Percentiles rank a stretch among this genome's conserved stretches.
Conservation (phyloP, 2,797 vertebrate species). For the Tiaroga cobitis region DNA sequence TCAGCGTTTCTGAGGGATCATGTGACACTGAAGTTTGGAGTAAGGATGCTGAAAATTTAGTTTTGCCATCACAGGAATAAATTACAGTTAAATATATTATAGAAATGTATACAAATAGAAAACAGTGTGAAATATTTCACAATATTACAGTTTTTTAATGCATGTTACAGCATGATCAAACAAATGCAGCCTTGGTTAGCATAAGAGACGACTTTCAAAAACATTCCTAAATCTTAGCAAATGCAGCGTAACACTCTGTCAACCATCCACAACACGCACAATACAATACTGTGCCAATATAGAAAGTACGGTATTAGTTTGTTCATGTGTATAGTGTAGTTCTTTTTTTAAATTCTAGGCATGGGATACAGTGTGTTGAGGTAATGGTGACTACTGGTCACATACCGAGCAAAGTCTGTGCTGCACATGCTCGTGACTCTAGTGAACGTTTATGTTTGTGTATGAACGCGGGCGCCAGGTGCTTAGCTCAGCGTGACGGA, state of each 20-base stretch:
- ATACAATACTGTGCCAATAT: background rate
- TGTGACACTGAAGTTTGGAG: background rate
- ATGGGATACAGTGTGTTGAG: background rate
- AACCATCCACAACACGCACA: background rate
- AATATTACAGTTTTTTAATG: background rate
- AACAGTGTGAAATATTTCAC: background rate
- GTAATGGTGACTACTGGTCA: conserved; percentile 31
- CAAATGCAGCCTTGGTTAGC: background rate
- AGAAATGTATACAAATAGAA: background rate
- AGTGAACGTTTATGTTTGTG: conserved; percentile 27
- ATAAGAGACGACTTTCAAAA: background rate
- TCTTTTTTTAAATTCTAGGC: background rate
- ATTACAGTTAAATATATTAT: background rate
- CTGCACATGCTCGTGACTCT: conserved; percentile 26
- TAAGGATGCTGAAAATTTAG: background rate
- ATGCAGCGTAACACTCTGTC: background rate
- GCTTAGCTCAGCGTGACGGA: conserved; percentile 25
- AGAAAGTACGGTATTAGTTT: background rate
- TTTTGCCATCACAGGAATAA: background rate
- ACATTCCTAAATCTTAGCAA: background rate
- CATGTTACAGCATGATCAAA: background rate
- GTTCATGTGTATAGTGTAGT: background rate
- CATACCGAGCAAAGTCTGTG: conserved; percentile 5
- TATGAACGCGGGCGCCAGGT: conserved; percentile 27
- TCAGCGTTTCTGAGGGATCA: background rate